phyloP scores from a whole-genome alignment of 2,888 invertebrate genomes.

The Sesia apiformis region DNA sequence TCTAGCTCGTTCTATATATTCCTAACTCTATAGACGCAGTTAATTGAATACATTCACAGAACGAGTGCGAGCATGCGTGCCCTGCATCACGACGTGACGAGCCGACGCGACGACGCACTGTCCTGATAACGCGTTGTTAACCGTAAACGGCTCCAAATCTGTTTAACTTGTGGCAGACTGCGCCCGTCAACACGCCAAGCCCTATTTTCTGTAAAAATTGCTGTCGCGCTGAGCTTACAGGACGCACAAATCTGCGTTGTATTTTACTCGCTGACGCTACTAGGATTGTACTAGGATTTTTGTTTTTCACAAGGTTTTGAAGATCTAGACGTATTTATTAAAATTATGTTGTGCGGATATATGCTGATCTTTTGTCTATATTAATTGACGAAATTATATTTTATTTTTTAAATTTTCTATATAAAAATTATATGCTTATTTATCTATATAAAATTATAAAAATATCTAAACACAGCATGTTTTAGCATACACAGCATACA shows the following conservation, averaged over 20 bases:
- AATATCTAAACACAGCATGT: too few species aligned
- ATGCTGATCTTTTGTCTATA: too few species aligned
- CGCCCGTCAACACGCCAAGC: conserved; percentile 8
- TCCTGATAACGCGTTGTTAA: background rate
- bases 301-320: background rate
- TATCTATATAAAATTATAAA: too few species aligned
- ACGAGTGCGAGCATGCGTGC: conserved; percentile 7
- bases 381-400: too few species aligned
- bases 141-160: conserved; percentile 8
- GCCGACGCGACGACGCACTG: background rate
- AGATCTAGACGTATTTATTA: background rate
- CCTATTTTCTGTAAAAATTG: conserved; percentile 10
- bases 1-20: background rate
- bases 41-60: conserved; percentile 10
- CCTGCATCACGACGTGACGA: background rate
- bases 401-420: too few species aligned
- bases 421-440: too few species aligned
- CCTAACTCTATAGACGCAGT: conserved; percentile 5
- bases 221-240: background rate
- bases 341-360: conserved; percentile 4
- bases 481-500: too few species aligned
- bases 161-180: conserved; percentile 8
- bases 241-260: background rate
- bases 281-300: background rate
- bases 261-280: background rate